Percentiles rank a stretch among this genome's conserved stretches.
Evolutionary conservation across 2,113 vertebrate species (phyloP).

Genomic region (Notothenia rossii): DNA sequence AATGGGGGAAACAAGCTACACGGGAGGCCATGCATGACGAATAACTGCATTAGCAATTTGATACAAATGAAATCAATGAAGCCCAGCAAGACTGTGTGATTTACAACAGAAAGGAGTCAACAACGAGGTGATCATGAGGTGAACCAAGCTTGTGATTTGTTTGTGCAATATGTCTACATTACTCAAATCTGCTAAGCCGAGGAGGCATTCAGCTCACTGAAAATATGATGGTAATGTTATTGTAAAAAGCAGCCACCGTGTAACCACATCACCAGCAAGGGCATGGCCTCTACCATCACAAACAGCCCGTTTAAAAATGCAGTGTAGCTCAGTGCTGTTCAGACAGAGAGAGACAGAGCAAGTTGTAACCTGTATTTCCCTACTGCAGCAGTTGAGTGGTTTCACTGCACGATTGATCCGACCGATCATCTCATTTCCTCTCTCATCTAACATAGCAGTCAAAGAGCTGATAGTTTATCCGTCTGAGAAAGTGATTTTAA

Average conservation of each 20-base stretch:
- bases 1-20: constrained; percentile 72
- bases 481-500: constrained; percentile 64
- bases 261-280: constrained; percentile 44
- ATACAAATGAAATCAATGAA: constrained; percentile 77
- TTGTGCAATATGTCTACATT: constrained; percentile 51
- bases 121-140: constrained; percentile 69
- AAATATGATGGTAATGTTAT: constrained; percentile 35
- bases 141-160: constrained; percentile 60
- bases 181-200: constrained; percentile 23
- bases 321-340: constrained; percentile 39
- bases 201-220: constrained; percentile 39
- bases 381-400: constrained; percentile 65
- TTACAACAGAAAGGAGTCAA: constrained; percentile 51
- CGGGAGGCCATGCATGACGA: constrained; percentile 63
- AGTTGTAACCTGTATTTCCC: constrained; percentile 58
- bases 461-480: constrained; percentile 58
- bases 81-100: constrained; percentile 60
- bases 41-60: constrained; percentile 76
- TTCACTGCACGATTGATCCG: constrained; percentile 75
- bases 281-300: constrained; percentile 39
- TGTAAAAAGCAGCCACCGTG: constrained; percentile 43
- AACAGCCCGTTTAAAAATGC: constrained; percentile 52
- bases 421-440: constrained; percentile 75
- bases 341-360: constrained; percentile 30
- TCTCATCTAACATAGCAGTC: constrained; percentile 58